Evolutionary conservation across 2,113 vertebrate species (phyloP), one percentile per base, ranked within the genome.

Genomic region (Brienomyrus brachyistius): DNA sequence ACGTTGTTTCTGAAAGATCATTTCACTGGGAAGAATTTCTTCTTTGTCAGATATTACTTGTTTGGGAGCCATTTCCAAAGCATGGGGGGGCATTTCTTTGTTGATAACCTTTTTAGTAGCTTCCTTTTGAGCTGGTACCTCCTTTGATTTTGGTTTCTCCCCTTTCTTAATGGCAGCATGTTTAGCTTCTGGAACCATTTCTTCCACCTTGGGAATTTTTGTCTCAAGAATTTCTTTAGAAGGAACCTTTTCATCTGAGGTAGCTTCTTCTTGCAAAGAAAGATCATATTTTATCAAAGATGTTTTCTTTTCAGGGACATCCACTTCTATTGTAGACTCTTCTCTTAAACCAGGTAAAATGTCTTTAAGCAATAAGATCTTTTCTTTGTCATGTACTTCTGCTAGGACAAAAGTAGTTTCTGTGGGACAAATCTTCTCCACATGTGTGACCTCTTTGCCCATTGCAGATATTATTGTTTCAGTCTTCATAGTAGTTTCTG

Each of bases 1-100:
- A 21, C 21, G 27, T 21, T 88, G 31, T 70, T 93, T 91, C 89
- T 94, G 90, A 59, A 92, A 91, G n/a, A 4, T 62, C 1, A 4
- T 48, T 59, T 47, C 54, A 40, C 56, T 88, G 23, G 45, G 62
- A 74, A 15, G 40, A 48, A 23, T 74, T 51, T 86, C n/a, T 52
- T 86, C n/a, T 86, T 86, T 23, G n/a, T 47, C 3, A 23, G 23
- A 19, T 17, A 50, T n/a, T 5, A 50, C 19, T 85, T 85, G 17
- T 50, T 85, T 40, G 21, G 45, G 45, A 50, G 82, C 19, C 31
- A 85, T 85, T 85, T 48, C 83, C 45, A 47, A 85, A 48, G 45
- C 47, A 45, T 15, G 43, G 45, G 83, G 23, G 83, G 47, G 2
- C 9, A 21, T 85, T 40, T 43, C 31, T 40, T 80, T 80, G 45